A percentile compares a stretch with the other conserved stretches of the same genome.
These are phyloP conservation scores for Phrynocephalus forsythii DNA, from an alignment of 2,797 vertebrate species.

Conservation along the genomic window DNA sequence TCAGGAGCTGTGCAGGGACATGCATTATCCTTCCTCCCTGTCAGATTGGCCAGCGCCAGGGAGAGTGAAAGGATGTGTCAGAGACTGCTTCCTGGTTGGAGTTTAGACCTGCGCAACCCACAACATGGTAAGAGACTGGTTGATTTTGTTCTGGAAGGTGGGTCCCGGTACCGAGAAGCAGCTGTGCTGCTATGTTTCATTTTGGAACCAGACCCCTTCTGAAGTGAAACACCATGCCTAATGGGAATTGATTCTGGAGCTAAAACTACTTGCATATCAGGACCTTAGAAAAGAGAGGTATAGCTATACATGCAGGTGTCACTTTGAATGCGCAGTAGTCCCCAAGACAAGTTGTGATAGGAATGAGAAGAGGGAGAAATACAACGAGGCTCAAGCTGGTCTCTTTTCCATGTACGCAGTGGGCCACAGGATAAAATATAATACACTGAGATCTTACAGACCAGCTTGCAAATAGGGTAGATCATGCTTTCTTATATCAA, in stretches of 20 bases:
- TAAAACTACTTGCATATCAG: not conserved
- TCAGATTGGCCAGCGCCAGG: no score
- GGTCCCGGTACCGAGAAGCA: no score
- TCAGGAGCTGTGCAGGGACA: no score
- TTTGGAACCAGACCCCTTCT: no score
- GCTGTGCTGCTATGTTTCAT: no score
- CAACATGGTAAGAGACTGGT: no score
- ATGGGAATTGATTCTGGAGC: not conserved
- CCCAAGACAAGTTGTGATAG: no score
- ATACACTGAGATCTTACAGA: not conserved
- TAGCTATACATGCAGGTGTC: not conserved
- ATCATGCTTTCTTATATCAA: not conserved
- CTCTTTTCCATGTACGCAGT: not conserved
- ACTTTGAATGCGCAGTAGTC: not conserved
- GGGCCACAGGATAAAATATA: not conserved
- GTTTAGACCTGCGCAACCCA: no score
- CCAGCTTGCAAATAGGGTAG: not conserved
- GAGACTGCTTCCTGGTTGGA: no score
- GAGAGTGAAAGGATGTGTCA: no score
- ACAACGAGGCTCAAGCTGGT: not conserved
- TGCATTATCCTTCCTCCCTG: not conserved
- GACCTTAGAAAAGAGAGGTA: not conserved
- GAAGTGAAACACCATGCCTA: no score
- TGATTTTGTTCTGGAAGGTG: no score
- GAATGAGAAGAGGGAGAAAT: not conserved